Base-by-base conservation (phyloP, 2,797 vertebrate genomes). In the Anguilla obscura region DNA sequence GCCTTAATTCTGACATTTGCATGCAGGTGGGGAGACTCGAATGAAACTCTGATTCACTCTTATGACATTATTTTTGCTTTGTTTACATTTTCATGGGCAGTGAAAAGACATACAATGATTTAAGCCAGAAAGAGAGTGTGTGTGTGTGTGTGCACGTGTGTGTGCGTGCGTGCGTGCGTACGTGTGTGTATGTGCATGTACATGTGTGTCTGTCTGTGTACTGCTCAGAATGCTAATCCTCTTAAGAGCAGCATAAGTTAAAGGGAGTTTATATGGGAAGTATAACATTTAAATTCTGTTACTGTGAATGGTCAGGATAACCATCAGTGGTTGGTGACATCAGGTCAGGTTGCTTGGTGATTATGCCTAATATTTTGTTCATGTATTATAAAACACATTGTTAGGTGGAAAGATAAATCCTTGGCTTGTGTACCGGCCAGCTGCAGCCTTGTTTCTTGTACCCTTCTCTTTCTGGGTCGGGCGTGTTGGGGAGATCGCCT, bases 41-140 rank as follows among this genome's bases (percentile, higher is more conserved):
- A 85, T 87, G 79, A 40, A 80, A 88, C 50, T 71, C 66, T 2
- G 83, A 71, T 60, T 82, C 83, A 50, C 80, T 63, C 40, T 45
- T 86, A 84, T 82, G 86, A 88, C 87, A 86, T 84, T 83, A 84
- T 86, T 86, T 89, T 74, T 69, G 84, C 87, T 87, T 87, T 74
- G 66, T 88, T 87, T 82, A 48, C 50, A 85, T 90, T 88, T 76
- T 36, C 71, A 48, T 88, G 82, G 54, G 86, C 86, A 86, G 83
- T 33, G 33, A 87, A 88, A 69, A 52, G 82, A 82, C 69, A 74
- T 54, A 27, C 36, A 36, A 33, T 76, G 45, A 86, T 33, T 82
- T 66, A 40, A 21, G 54, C 86, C 27, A 27, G 56, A 85, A 56
- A 85, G 6, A 63, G 33, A 45, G 6, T n/a, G 84, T 74, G 50